These are phyloP conservation scores for Mastacembelus armatus DNA, from an alignment of 2,797 vertebrate species.

Conservation along the genomic window DNA sequence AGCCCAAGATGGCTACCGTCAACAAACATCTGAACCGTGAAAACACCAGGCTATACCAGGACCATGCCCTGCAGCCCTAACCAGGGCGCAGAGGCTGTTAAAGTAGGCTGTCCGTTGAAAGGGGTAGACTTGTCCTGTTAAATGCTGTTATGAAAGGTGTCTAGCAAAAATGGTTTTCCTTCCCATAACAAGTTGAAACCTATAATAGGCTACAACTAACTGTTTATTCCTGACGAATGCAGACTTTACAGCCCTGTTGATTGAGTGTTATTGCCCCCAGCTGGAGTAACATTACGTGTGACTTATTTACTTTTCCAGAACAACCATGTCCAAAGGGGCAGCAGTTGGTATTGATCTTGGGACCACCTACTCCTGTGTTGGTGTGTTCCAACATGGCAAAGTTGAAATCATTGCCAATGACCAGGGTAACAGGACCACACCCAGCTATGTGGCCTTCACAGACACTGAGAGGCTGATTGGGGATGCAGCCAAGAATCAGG, in stretches of 20 bases:
- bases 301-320: slow-evolving; percentile 27
- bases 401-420: slow-evolving; percentile 99
- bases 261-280: slow-evolving; percentile 26
- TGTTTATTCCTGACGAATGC: too few relatives aligned
- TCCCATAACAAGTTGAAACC: too few relatives aligned
- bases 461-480: slow-evolving; percentile 93
- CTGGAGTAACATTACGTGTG: slow-evolving; percentile 16
- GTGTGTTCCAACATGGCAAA: slow-evolving; percentile 97
- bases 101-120: too few relatives aligned
- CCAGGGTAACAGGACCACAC: slow-evolving; percentile 96
- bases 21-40: neutral
- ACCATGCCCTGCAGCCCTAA: neutral
- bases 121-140: too few relatives aligned
- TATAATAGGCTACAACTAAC: too few relatives aligned
- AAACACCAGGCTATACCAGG: neutral
- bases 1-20: neutral
- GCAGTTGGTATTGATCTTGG: slow-evolving; percentile 97
- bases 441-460: slow-evolving; percentile 97
- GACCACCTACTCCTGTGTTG: slow-evolving; percentile 97
- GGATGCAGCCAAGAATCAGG: slow-evolving; percentile 97
- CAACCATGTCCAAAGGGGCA: slow-evolving; percentile 96
- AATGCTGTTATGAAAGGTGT: too few relatives aligned
- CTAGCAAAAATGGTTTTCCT: too few relatives aligned
- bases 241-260: neutral
- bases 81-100: too few relatives aligned